A percentile compares a stretch with the other conserved stretches of the same genome.
These are phyloP conservation scores for Drosophila busckii DNA, from an alignment of 1,140 invertebrate genomes.

Conservation along the genomic window DNA sequence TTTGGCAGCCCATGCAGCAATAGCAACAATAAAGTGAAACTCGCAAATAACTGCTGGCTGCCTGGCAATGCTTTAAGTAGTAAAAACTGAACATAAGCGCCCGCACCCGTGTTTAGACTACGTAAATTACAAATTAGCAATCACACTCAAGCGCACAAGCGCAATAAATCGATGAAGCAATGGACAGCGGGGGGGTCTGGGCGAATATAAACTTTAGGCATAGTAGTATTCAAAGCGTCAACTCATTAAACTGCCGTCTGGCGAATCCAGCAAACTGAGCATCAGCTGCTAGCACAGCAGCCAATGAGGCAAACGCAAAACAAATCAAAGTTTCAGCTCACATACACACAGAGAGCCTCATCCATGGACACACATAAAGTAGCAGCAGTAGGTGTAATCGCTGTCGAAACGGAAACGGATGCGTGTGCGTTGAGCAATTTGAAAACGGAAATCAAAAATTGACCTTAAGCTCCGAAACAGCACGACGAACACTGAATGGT, in stretches of 20 bases:
- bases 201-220: conserved; percentile 65
- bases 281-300: no score
- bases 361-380: conserved; percentile 22
- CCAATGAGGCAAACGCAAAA: conserved; percentile 75
- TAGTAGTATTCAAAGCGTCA: conserved; percentile 76
- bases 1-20: conserved; percentile 27
- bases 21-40: conserved; percentile 2
- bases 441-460: conserved; percentile 76
- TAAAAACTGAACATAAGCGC: conserved; percentile 53
- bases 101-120: conserved; percentile 60
- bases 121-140: conserved; percentile 78
- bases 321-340: conserved; percentile 62
- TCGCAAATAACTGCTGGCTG: no score
- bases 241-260: conserved; percentile 66
- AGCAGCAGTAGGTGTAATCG: conserved; percentile 39
- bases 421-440: conserved; percentile 70
- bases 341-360: conserved; percentile 6
- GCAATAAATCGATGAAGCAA: conserved; percentile 62
- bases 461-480: conserved; percentile 55
- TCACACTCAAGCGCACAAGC: conserved; percentile 56
- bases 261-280: no score
- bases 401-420: conserved; percentile 60
- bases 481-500: conserved; percentile 14
- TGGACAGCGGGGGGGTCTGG: conserved; percentile 2
- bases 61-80: conserved; percentile 34